Percentiles rank a stretch among this genome's conserved stretches.
Conservation (phyloP, 23 tunicate genomes). For the Trididemnum nubilum region DNA sequence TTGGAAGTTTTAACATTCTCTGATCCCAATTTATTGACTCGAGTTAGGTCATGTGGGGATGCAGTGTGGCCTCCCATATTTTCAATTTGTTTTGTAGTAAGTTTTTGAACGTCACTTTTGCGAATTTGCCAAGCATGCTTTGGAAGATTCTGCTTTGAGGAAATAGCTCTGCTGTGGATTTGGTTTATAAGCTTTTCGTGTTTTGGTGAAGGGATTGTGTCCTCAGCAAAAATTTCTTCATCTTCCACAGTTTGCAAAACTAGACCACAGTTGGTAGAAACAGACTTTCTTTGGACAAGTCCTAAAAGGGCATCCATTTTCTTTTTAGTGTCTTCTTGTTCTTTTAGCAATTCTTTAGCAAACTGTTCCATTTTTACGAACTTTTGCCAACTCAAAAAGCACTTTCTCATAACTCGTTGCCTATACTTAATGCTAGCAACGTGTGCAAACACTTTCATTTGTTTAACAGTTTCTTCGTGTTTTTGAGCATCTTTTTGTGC, state of each 20-base stretch:
- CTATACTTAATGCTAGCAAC: slow-evolving; percentile 27
- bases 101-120: slow-evolving; percentile 43
- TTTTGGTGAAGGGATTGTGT: not conserved
- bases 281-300: slow-evolving; percentile 25
- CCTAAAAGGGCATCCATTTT: slow-evolving; percentile 73
- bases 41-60: not conserved
- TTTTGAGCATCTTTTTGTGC: slow-evolving; percentile 10
- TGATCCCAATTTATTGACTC: not conserved
- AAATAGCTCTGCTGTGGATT: not conserved
- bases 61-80: not conserved
- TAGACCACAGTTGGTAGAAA: slow-evolving; percentile 15
- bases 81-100: slow-evolving; percentile 42
- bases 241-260: slow-evolving; percentile 38
- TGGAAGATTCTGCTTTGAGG: not conserved
- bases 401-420: slow-evolving; percentile 9
- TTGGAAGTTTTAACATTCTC: not conserved
- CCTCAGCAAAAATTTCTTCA: not conserved
- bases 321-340: slow-evolving; percentile 52
- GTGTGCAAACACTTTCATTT: slow-evolving; percentile 23
- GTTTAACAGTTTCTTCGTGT: slow-evolving; percentile 31
- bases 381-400: slow-evolving; percentile 22
- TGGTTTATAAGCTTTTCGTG: not conserved
- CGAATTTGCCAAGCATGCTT: slow-evolving; percentile 80
- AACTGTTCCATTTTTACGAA: slow-evolving; percentile 57
- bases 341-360: slow-evolving; percentile 51